Evolutionary conservation across 2,888 invertebrate genomes (phyloP).

Genomic region (Cordilura impudica): DNA sequence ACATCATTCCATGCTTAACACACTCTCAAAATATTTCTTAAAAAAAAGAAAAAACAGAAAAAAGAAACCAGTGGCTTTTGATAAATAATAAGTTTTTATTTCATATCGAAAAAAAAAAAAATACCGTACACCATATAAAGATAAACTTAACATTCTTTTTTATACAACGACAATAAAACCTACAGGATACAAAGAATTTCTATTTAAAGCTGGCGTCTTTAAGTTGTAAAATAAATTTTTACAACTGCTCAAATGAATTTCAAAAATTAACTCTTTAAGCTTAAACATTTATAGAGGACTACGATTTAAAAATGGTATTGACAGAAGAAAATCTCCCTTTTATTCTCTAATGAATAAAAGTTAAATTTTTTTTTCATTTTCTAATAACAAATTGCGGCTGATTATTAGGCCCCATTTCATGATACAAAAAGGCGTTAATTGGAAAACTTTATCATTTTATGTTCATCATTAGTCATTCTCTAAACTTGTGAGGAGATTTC

Average conservation of each 20-base stretch:
- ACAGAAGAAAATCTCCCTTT: neutral
- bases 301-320: neutral
- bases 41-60: no score
- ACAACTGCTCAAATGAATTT: neutral
- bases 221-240: neutral
- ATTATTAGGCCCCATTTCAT: conserved; percentile 43
- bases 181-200: conserved; percentile 33
- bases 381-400: conserved; percentile 50
- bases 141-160: neutral
- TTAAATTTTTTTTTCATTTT: neutral
- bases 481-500: neutral
- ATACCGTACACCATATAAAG: neutral
- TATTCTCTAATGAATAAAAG: neutral
- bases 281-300: no score
- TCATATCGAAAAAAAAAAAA: no score
- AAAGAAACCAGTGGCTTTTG: neutral
- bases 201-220: conserved; percentile 40
- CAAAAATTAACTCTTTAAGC: neutral
- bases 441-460: conserved; percentile 55
- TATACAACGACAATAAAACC: conserved; percentile 19
- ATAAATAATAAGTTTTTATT: neutral
- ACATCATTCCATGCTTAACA: neutral
- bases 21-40: no score
- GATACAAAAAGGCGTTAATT: conserved; percentile 60
- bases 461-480: conserved; percentile 45